Evolutionary conservation across 2,888 invertebrate species (phyloP), one percentile per base, ranked within the genome.

Genomic region (Drosophila conformis): DNA sequence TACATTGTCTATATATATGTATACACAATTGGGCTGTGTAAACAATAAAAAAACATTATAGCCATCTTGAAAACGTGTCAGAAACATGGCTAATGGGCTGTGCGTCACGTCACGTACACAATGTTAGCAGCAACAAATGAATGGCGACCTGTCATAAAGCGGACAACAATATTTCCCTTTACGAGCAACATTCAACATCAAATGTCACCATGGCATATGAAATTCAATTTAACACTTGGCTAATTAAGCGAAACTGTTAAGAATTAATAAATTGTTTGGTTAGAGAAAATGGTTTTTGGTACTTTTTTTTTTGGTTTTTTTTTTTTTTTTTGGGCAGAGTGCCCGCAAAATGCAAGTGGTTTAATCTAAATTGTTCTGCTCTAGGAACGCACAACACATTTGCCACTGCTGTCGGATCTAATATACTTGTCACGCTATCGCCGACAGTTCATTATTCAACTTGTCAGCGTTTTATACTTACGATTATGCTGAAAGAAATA

Each of bases 181-280:
- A 15, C 25, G 46, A 13, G 10, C 46, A 13, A 25, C 40, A 38
- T 3, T 21, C 18, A 10, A 36, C 18, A 51, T 11, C 27, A 53
- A 10, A 29, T 54, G 42, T 54, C 69, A 52, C 68, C 38, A 42
- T 48, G 51, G 67, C 48, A 64, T 58, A 75, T 46, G 59, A 77
- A 62, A 65, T 71, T 64, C 33, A 61, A 83, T 78, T 82, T 70
- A 57, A 69, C 61, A 73, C 48, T 61, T 51, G 49, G 57, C 80
- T 70, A 84, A 87, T 84, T 78, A 77, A 73, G 78, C 76, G 78
- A 68, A 83, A 73, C 80, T 76, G 62, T 80, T 78, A 61, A 73
- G 71, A 80, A 73, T 70, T 68, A 78, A 84, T 85, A 76, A 80
- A 87, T 87, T 75, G 80, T 76, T 78, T 59, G 70, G 49, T 73